These are phyloP conservation scores for Apotomis turbidana DNA, from an alignment of 2,888 invertebrate species.

Conservation along the genomic window DNA sequence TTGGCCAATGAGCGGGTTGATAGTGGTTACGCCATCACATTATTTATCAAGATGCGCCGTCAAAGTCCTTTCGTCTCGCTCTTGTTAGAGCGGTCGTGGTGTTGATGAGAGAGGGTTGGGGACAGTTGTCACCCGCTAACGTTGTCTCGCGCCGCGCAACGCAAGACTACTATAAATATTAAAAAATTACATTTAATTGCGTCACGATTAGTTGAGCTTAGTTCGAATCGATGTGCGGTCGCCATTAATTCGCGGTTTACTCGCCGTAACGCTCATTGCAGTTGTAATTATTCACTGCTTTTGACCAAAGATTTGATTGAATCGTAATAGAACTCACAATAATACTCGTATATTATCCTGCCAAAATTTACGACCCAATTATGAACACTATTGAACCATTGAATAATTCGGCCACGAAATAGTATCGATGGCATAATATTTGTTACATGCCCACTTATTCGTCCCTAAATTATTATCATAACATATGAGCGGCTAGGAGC, in stretches of 20 bases:
- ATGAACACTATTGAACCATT: background rate
- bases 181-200: background rate
- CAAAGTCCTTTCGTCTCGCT: no score
- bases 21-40: no score
- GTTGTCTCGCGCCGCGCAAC: no score
- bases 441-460: slow-evolving; percentile 33
- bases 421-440: slow-evolving; percentile 34
- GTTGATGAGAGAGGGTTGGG: no score
- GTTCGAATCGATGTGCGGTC: slow-evolving; percentile 6
- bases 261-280: background rate
- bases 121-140: no score
- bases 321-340: background rate
- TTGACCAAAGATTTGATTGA: background rate
- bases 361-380: background rate
- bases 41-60: no score
- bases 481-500: slow-evolving; percentile 55
- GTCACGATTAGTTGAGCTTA: background rate
- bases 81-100: no score
- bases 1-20: no score
- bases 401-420: slow-evolving; percentile 3
- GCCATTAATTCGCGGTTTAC: slow-evolving; percentile 5
- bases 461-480: slow-evolving; percentile 47
- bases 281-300: background rate
- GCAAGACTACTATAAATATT: no score
- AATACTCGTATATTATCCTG: background rate